These are phyloP conservation scores for Ethmia dodecea DNA, from an alignment of 2,888 invertebrate species.

Conservation along the genomic window DNA sequence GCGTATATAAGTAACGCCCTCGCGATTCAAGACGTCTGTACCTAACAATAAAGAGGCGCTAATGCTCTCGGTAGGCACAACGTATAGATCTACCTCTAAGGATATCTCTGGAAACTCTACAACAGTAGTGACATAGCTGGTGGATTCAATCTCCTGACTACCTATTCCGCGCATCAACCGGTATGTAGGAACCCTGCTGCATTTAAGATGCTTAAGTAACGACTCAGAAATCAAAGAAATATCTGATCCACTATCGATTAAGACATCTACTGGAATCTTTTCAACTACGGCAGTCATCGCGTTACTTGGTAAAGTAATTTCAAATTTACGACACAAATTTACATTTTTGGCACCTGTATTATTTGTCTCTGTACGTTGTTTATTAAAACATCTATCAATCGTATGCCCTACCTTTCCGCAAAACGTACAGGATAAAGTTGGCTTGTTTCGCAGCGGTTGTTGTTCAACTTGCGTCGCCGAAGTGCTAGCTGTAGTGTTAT, in stretches of 20 bases:
- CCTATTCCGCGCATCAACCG: constrained; percentile 6
- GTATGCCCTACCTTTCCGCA: not conserved
- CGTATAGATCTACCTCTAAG: constrained; percentile 18
- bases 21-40: constrained; percentile 23
- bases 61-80: constrained; percentile 18
- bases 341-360: constrained; percentile 9
- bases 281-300: constrained; percentile 10
- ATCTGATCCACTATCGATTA: constrained; percentile 20
- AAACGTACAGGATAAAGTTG: not conserved
- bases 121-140: constrained; percentile 11
- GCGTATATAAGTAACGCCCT: constrained; percentile 20
- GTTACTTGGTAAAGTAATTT: constrained; percentile 8
- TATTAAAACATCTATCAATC: not conserved
- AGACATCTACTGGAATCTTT: constrained; percentile 17
- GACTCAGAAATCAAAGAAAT: constrained; percentile 17
- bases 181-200: constrained; percentile 11
- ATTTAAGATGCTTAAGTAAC: constrained; percentile 11
- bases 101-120: constrained; percentile 15
- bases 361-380: not conserved
- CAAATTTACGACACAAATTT: constrained; percentile 1
- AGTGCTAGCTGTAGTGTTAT: not conserved
- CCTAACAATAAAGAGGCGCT: constrained; percentile 20
- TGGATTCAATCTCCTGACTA: constrained; percentile 6
- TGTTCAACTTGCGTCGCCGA: not conserved
- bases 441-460: not conserved